phyloP scores from a whole-genome alignment of 2,113 vertebrate genomes.

The Nannobrachium achirus region DNA sequence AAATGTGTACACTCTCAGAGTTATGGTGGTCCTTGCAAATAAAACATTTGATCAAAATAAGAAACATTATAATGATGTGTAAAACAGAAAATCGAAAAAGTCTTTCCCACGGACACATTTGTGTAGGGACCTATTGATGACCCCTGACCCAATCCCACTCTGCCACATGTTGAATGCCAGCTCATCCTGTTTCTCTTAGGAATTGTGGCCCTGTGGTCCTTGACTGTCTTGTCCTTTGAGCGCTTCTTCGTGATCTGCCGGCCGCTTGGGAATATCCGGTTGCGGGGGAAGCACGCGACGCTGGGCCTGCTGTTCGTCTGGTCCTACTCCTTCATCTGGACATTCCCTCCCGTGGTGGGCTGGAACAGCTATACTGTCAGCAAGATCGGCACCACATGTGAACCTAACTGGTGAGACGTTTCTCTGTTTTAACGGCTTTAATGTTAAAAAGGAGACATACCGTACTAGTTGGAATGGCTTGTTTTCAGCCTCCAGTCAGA shows the following conservation, averaged over 20 bases:
- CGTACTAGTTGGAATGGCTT: not conserved
- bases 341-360: constrained; percentile 86
- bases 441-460: not conserved
- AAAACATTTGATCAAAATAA: too few relatives aligned
- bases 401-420: constrained; percentile 89
- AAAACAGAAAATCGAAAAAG: too few relatives aligned
- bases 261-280: constrained; percentile 77
- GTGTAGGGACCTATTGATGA: too few relatives aligned
- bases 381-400: constrained; percentile 93
- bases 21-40: too few relatives aligned
- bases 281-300: constrained; percentile 80
- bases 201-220: constrained; percentile 90
- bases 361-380: constrained; percentile 92
- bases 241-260: constrained; percentile 86
- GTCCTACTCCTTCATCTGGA: constrained; percentile 90
- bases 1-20: too few relatives aligned
- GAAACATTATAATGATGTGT: too few relatives aligned
- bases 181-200: constrained; percentile 69
- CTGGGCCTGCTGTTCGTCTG: constrained; percentile 87
- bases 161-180: constrained; percentile 4
- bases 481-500: too few relatives aligned
- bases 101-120: too few relatives aligned
- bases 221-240: constrained; percentile 88
- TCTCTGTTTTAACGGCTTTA: not conserved
- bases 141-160: too few relatives aligned